phyloP scores from a whole-genome alignment of 2,113 vertebrate species.

The Scomber japonicus region DNA sequence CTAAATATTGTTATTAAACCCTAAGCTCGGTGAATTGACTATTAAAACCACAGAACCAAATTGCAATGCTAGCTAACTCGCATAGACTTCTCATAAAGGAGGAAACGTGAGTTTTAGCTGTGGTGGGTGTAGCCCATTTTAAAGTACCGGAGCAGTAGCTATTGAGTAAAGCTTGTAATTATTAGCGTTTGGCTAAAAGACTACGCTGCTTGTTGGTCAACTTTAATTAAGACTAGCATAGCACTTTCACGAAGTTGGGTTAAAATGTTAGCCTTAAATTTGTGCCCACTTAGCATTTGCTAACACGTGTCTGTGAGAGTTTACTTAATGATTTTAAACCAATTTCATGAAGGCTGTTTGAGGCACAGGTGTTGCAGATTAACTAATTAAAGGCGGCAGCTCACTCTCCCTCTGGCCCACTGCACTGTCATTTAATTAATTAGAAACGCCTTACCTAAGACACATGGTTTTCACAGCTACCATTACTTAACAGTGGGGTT shows the following conservation, averaged over 20 bases:
- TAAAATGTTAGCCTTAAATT: not conserved
- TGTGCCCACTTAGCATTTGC: not conserved
- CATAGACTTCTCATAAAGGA: accelerated
- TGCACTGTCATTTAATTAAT: not conserved
- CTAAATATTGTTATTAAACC: accelerated
- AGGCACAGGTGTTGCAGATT: slow-evolving; percentile 52
- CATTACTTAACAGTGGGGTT: not conserved
- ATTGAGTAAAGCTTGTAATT: not conserved
- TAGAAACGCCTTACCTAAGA: not conserved
- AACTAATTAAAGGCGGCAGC: slow-evolving; percentile 34
- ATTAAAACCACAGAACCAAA: not conserved
- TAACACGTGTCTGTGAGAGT: not conserved
- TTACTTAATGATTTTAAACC: not conserved
- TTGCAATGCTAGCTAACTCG: not conserved
- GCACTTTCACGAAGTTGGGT: not conserved
- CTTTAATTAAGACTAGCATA: not conserved
- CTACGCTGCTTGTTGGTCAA: not conserved
- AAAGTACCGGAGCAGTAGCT: too few relatives aligned
- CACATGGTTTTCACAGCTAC: not conserved
- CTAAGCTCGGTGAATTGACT: too few relatives aligned
- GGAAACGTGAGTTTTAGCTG: not conserved
- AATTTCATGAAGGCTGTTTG: not conserved
- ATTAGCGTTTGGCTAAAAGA: too few relatives aligned
- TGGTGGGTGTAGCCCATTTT: too few relatives aligned
- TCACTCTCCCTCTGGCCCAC: not conserved